A percentile compares a stretch with the other conserved stretches of the same genome.
Evolutionary conservation across 2,113 vertebrate species (phyloP).

Genomic region (Mugil cephalus): DNA sequence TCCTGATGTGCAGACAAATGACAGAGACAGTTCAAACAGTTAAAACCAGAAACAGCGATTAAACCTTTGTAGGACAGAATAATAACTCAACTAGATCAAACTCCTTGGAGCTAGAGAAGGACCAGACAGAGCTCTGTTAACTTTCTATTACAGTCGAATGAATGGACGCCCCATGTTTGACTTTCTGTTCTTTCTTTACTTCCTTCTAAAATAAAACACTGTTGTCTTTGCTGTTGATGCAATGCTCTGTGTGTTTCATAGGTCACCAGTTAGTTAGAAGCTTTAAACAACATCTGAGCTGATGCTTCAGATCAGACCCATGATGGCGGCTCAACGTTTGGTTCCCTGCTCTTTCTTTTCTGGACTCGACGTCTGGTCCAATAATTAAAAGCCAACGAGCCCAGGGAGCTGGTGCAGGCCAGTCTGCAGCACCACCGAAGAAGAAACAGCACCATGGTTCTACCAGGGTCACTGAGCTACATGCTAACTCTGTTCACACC

Average conservation of each 20-base stretch:
- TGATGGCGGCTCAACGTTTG: neutral
- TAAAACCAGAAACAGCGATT: constrained; percentile 11
- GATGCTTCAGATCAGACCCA: neutral
- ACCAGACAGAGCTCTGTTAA: too few species aligned
- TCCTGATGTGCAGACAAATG: constrained; percentile 27
- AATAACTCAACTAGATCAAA: too few species aligned
- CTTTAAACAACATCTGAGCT: neutral
- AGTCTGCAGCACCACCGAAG: neutral
- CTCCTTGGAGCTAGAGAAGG: too few species aligned
- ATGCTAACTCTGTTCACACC: neutral
- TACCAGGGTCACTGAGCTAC: constrained; percentile 1
- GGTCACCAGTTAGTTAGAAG: neutral
- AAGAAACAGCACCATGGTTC: neutral
- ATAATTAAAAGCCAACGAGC: neutral
- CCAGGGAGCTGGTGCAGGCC: neutral
- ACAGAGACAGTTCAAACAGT: constrained; percentile 1
- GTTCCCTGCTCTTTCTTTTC: neutral
- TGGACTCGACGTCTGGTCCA: too few species aligned
- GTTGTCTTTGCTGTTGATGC: too few species aligned
- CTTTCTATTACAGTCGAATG: too few species aligned
- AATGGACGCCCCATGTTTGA: too few species aligned
- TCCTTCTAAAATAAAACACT: too few species aligned
- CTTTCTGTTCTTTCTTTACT: too few species aligned
- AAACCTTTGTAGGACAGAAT: too few species aligned
- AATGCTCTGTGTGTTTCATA: too few species aligned